Conservation (phyloP, 1,140 invertebrate species). For the Chymomyza costata region DNA sequence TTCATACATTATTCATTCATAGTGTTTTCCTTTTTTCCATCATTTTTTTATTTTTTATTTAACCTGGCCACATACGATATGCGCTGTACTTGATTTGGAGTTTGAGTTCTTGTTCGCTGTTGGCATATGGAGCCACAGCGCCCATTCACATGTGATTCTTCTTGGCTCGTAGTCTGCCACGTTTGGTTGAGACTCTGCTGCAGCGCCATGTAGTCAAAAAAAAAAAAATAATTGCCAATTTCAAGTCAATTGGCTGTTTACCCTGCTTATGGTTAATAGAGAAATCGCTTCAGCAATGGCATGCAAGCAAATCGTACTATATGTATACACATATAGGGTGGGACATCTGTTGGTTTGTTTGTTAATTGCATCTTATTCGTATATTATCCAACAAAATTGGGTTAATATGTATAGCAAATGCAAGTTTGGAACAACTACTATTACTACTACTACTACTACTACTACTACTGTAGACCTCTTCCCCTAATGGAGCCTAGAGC, state of each 20-base stretch:
- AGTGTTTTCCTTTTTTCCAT: constrained; percentile 56
- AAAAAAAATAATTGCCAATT: constrained; percentile 69
- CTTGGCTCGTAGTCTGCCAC: constrained; percentile 26
- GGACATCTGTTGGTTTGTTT: too few species aligned
- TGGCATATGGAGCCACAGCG: constrained; percentile 33
- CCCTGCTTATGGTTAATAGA: constrained; percentile 70
- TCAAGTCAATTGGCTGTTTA: constrained; percentile 72
- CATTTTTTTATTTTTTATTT: constrained; percentile 20
- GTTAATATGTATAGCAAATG: too few species aligned
- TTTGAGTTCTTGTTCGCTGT: not conserved
- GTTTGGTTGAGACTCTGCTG: constrained; percentile 23
- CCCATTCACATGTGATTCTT: constrained; percentile 52
- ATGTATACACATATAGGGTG: too few species aligned
- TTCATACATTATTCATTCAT: constrained; percentile 75
- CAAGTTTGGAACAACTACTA: too few species aligned
- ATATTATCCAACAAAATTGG: too few species aligned
- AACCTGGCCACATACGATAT: too few species aligned
- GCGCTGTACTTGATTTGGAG: not conserved
- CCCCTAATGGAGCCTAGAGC: too few species aligned
- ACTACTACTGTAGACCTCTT: too few species aligned
- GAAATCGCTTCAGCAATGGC: constrained; percentile 57
- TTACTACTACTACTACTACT: too few species aligned
- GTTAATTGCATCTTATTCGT: too few species aligned
- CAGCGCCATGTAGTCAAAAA: constrained; percentile 9
- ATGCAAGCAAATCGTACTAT: too few species aligned